Evolutionary conservation across 2,113 vertebrate genomes (phyloP), one percentile per base, ranked within the genome.

Genomic region (Isurus oxyrinchus): DNA sequence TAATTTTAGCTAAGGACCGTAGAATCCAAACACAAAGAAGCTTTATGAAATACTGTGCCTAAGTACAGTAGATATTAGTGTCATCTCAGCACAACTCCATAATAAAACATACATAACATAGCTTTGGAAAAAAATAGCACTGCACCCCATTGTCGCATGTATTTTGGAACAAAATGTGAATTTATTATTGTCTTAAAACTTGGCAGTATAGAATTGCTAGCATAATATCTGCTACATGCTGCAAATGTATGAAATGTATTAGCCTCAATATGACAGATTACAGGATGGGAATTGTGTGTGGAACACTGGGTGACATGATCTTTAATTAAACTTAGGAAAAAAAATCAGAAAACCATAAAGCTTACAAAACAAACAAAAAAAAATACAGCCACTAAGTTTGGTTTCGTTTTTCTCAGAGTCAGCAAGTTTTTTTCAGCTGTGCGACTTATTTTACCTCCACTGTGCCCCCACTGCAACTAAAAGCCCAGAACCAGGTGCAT

Each of bases 81-180:
- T 97, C 97, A 96, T 97, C 97, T 97, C 98, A 98, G 97, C 98
- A 98, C 96, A 96, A 98, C 98, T 97, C 98, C 97, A 97, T 98
- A 98, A 98, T 98, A 98, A 98, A 98, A 98, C 98, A 98, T 97
- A 98, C 97, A 98, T 98, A 98, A 98, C 98, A 98, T 98, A 97
- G 97, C 97, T 98, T 98, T 97, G 96, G 96, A 96, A 97, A 97
- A 96, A 94, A 97, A 97, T 96, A 97, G 69, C 81, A 79, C 94
- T 96, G 96, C 63, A 0, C 96, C 90, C 96, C 96, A 96, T 96
- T 97, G 96, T 97, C 86, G 96, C 97, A 63, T 35, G 96, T 88
- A 91, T 76, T 76, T 76, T 96, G 96, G 55, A 96, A 96, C 95
- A 97, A 97, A 94, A 96, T 96, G 95, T 6, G 95, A 96, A 97